Evolutionary conservation across 2,797 vertebrate genomes (phyloP).

Genomic region (Adelosebastes latens): DNA sequence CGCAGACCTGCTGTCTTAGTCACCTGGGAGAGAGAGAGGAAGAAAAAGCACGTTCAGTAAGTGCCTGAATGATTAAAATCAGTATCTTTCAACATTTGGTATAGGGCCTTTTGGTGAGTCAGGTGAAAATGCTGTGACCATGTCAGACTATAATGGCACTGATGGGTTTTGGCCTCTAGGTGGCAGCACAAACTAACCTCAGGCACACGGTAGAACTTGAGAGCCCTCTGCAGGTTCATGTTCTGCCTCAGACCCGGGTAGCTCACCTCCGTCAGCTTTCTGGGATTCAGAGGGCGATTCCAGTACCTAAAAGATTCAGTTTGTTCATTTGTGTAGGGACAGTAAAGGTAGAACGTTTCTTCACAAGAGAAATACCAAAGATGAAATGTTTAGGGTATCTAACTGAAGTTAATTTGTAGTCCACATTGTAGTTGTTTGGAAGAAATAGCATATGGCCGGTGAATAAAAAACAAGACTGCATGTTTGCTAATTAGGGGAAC

Average conservation of each 20-base stretch:
- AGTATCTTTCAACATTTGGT: background rate
- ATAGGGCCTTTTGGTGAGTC: background rate
- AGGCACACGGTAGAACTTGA: conserved; percentile 91
- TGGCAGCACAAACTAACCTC: conserved; percentile 85
- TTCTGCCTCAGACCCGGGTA: conserved; percentile 89
- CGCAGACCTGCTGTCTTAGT: conserved; percentile 88
- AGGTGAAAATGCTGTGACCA: too few relatives aligned
- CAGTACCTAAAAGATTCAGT: conserved; percentile 84
- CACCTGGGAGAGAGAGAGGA: conserved; percentile 70
- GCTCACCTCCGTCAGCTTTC: conserved; percentile 92
- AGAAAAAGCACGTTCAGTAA: background rate
- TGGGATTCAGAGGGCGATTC: conserved; percentile 91
- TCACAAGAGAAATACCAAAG: background rate
- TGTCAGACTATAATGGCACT: background rate
- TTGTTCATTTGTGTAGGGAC: conserved; percentile 1
- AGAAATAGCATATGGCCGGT: background rate
- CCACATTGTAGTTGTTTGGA: background rate
- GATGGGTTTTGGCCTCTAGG: conserved; percentile 27
- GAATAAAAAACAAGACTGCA: background rate
- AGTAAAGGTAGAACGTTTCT: background rate
- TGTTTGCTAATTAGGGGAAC: background rate
- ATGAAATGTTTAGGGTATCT: background rate
- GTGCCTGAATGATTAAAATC: background rate
- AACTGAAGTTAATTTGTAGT: background rate
- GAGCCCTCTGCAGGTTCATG: conserved; percentile 90